Conservation (phyloP, 2,797 vertebrate genomes). For the Pseudotriccus pelzelni region DNA sequence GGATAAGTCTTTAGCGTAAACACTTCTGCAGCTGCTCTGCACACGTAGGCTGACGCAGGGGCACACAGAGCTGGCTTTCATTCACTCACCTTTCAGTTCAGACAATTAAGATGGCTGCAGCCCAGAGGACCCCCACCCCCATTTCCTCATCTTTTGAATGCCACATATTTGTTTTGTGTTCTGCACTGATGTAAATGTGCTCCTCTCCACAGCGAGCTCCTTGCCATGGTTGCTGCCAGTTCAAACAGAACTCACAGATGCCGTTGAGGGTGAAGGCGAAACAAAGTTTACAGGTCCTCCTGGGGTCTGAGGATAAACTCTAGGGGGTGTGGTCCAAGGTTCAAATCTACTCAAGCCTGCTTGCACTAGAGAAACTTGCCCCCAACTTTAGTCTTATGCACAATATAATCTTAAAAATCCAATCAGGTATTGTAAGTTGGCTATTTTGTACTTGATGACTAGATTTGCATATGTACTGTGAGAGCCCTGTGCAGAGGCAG, state of each 20-base stretch:
- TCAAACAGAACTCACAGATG: slow-evolving; percentile 21
- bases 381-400: slow-evolving; percentile 62
- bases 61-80: slow-evolving; percentile 33
- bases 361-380: slow-evolving; percentile 48
- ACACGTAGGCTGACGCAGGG: not conserved
- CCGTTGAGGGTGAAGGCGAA: not conserved
- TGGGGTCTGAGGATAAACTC: slow-evolving; percentile 13
- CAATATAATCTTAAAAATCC: slow-evolving; percentile 53
- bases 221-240: not conserved
- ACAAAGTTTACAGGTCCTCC: slow-evolving; percentile 48
- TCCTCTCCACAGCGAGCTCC: not conserved
- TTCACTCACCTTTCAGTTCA: slow-evolving; percentile 62
- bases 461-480: slow-evolving; percentile 56
- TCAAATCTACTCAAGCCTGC: slow-evolving; percentile 27
- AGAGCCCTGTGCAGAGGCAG: slow-evolving; percentile 54
- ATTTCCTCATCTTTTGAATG: slow-evolving; percentile 21
- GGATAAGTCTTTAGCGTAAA: slow-evolving; percentile 47
- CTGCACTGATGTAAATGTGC: slow-evolving; percentile 31
- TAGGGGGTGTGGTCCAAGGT: slow-evolving; percentile 3
- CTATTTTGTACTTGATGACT: slow-evolving; percentile 56
- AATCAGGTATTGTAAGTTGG: slow-evolving; percentile 64
- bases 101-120: slow-evolving; percentile 42
- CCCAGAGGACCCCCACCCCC: not conserved
- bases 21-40: slow-evolving; percentile 53
- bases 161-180: slow-evolving; percentile 35